Evolutionary conservation across 2,888 invertebrate genomes (phyloP), one percentile per base, ranked within the genome.

Genomic region (Criorhina ranunculi): DNA sequence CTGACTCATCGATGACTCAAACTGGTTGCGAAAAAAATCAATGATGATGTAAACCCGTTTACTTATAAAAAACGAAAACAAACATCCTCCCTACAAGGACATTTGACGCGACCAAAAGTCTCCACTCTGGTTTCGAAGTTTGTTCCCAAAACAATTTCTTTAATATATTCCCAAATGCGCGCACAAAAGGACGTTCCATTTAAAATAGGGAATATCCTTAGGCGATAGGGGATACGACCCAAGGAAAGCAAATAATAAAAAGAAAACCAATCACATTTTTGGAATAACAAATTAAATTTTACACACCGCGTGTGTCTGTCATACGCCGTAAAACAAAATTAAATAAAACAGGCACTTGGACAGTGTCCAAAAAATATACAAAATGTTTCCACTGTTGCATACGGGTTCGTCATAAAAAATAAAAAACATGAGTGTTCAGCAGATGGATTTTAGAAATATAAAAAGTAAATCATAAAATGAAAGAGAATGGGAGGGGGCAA

Each of bases 1-100:
- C 35, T 49, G 64, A 64, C 64, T 49, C 49, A 49, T 37, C 64
- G 64, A 64, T 64, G 64, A 64, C 46, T 37, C 35, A 64, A 49
- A 46, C 11, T 31, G n/a, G 7, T 49, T 49, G 17, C 9, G 6
- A 64, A 33, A 49, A 44, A 49, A 49, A 49, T 11, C 37, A 51
- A 51, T 11, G 29, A 66, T 37, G 37, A 66, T 35, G 35, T 24
- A 49, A 31, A 17, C 12, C 2, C 6, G 5, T 29, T 5, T 11
- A 33, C 5, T n/a, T 8, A 8, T 15, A 12, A 8, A 29, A 44
- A 12, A 44, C 0, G 15, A 49, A 8, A n/a, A 42, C 2, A 42
- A 9, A 46, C 15, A 12, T 19, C 17, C n/a, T 66, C 51, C 37
- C 4, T 3, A 24, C 37, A 51, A 66, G 51, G 66, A 51, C 37